A percentile compares a stretch with the other conserved stretches of the same genome.
Evolutionary conservation across 2,797 vertebrate species (phyloP).

Genomic region (Karalla daura): DNA sequence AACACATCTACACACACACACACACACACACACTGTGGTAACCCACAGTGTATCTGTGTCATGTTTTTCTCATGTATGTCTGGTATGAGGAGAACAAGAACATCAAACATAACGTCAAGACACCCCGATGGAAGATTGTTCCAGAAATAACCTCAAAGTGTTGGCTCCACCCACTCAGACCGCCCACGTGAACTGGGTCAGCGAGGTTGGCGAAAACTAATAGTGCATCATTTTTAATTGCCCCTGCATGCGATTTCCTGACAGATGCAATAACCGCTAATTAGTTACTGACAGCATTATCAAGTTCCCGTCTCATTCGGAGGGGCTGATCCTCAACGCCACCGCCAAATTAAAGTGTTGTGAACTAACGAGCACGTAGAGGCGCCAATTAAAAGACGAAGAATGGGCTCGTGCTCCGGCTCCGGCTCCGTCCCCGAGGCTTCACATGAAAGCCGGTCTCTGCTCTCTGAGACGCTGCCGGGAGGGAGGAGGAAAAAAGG

Average conservation of each 20-base stretch:
- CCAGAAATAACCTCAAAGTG: slow-evolving; percentile 67
- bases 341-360: slow-evolving; percentile 69
- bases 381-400: slow-evolving; percentile 75
- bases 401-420: slow-evolving; percentile 53
- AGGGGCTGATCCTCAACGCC: slow-evolving; percentile 42
- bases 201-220: slow-evolving; percentile 66
- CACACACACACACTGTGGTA: too few species aligned
- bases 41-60: too few species aligned
- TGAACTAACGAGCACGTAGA: slow-evolving; percentile 69
- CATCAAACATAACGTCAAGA: slow-evolving; percentile 51
- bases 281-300: slow-evolving; percentile 76
- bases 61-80: slow-evolving; percentile 20
- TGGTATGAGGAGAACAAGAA: slow-evolving; percentile 33
- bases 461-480: slow-evolving; percentile 40
- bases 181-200: slow-evolving; percentile 65
- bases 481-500: slow-evolving; percentile 48
- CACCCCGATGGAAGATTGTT: slow-evolving; percentile 30
- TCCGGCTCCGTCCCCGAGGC: slow-evolving; percentile 62
- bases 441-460: slow-evolving; percentile 62
- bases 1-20: too few species aligned
- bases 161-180: slow-evolving; percentile 43
- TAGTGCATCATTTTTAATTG: slow-evolving; percentile 76
- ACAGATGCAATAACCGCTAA: slow-evolving; percentile 76
- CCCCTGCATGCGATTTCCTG: slow-evolving; percentile 68
- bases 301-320: slow-evolving; percentile 46